Percentiles rank a stretch among this genome's conserved stretches.
Evolutionary conservation across 2,797 vertebrate species (phyloP).

Genomic region (Bovichtus diacanthus): DNA sequence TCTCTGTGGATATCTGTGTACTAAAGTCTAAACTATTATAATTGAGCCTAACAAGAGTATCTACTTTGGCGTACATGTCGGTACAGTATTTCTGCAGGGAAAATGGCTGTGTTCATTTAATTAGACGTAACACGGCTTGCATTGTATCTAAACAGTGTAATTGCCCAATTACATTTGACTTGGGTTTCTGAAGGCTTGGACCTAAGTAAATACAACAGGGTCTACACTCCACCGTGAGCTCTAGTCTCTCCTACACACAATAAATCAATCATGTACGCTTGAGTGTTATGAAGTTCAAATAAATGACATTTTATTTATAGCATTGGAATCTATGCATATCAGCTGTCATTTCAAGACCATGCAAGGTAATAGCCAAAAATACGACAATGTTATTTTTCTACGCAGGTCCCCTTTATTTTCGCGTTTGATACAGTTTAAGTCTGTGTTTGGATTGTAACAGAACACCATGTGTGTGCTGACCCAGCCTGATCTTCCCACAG

Average conservation of each 20-base stretch:
- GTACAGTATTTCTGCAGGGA: conserved; percentile 25
- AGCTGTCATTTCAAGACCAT: conserved; percentile 29
- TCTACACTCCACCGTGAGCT: conserved; percentile 23
- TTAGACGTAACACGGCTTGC: conserved; percentile 47
- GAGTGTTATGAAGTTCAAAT: conserved; percentile 16
- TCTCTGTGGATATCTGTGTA: conserved; percentile 10
- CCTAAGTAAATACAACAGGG: conserved; percentile 52
- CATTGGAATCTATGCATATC: neutral
- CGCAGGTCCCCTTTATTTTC: conserved; percentile 40
- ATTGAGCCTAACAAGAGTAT: conserved; percentile 23
- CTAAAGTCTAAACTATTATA: conserved; percentile 23
- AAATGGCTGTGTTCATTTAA: conserved; percentile 49
- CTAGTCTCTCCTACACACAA: conserved; percentile 14
- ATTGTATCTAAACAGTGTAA: conserved; percentile 55
- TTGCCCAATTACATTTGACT: conserved; percentile 52
- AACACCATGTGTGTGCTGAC: conserved; percentile 74
- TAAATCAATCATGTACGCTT: conserved; percentile 8
- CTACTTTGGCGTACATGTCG: conserved; percentile 10
- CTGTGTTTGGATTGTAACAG: conserved; percentile 79
- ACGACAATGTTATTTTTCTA: conserved; percentile 48
- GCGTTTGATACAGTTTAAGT: conserved; percentile 76
- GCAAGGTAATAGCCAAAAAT: conserved; percentile 58
- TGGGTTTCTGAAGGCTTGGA: conserved; percentile 36
- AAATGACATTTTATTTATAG: neutral
- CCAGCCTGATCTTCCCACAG: conserved; percentile 80